phyloP scores from a whole-genome alignment of 2,888 invertebrate species.

The Byasa hedistus region DNA sequence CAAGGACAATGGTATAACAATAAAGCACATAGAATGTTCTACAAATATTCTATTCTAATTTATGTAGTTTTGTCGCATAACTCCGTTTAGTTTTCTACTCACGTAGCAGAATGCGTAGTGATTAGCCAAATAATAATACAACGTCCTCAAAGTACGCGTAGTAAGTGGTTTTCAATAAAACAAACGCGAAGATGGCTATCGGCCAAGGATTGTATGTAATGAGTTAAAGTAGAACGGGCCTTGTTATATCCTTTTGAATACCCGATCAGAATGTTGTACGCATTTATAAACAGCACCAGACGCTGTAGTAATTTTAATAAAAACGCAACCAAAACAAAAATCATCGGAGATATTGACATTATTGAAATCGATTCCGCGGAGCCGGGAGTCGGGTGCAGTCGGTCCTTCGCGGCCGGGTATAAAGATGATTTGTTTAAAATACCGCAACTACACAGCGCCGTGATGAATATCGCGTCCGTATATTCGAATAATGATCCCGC shows the following conservation, averaged over 20 bases:
- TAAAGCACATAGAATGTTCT: neutral
- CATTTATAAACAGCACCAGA: conserved; percentile 8
- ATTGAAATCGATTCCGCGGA: conserved; percentile 60
- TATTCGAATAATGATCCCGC: conserved; percentile 78
- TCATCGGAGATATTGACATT: conserved; percentile 38
- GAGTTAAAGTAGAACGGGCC: conserved; percentile 22
- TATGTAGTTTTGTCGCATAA: conserved; percentile 1
- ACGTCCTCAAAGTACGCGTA: conserved; percentile 14
- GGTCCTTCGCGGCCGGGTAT: conserved; percentile 48
- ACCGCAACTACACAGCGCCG: conserved; percentile 60
- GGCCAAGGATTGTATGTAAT: conserved; percentile 35
- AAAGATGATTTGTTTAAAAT: conserved; percentile 80
- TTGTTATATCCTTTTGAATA: conserved; percentile 10
- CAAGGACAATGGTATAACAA: neutral
- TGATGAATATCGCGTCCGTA: conserved; percentile 77
- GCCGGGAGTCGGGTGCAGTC: conserved; percentile 42
- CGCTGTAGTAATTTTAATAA: neutral
- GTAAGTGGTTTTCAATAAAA: conserved; percentile 22
- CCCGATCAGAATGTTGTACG: neutral
- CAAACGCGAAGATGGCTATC: conserved; percentile 31
- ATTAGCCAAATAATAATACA: conserved; percentile 25
- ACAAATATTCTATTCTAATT: conserved; percentile 5
- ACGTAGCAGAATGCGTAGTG: conserved; percentile 6
- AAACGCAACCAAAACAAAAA: conserved; percentile 29
- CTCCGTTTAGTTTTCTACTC: neutral